phyloP scores from a whole-genome alignment of 2,888 invertebrate genomes.

The Latrodectus elegans region DNA sequence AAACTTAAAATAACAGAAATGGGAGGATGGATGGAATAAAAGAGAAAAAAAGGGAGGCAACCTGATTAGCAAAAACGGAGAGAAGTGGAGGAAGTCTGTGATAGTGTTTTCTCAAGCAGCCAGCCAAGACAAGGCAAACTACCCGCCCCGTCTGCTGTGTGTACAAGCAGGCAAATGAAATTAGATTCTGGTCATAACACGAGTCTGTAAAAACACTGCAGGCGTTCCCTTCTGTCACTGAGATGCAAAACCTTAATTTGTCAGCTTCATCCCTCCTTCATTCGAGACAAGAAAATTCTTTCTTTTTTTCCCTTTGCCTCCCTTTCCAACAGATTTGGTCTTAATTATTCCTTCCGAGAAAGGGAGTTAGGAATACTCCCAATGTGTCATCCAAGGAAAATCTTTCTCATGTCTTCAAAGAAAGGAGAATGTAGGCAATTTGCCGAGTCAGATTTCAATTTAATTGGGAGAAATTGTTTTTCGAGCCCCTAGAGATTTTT shows the following conservation, averaged over 20 bases:
- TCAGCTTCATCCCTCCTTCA: conserved; percentile 45
- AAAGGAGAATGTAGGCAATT: conserved; percentile 1
- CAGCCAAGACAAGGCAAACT: conserved; percentile 57
- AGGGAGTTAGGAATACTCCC: not conserved
- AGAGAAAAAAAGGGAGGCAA: conserved; percentile 49
- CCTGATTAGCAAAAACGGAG: conserved; percentile 62
- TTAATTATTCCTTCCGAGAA: conserved; percentile 64
- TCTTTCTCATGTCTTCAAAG: conserved; percentile 35
- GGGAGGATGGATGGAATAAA: conserved; percentile 46
- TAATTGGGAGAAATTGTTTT: conserved; percentile 58
- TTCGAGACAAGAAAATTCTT: conserved; percentile 48
- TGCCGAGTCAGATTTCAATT: conserved; percentile 33
- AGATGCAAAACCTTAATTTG: conserved; percentile 68
- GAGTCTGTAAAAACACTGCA: conserved; percentile 67
- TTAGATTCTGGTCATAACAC: conserved; percentile 68
- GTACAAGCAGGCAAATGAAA: conserved; percentile 65
- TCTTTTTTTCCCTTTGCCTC: conserved; percentile 34
- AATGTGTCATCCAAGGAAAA: conserved; percentile 23
- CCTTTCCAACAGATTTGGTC: conserved; percentile 48
- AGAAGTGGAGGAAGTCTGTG: conserved; percentile 42
- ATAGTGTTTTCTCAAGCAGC: conserved; percentile 68
- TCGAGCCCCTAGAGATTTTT: not conserved
- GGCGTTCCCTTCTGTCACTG: conserved; percentile 64
- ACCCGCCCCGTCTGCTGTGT: conserved; percentile 37
- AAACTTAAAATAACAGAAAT: conserved; percentile 69